Percentiles rank a stretch among this genome's conserved stretches.
Evolutionary conservation across 2,888 invertebrate genomes (phyloP).

Genomic region (Machimus atricapillus): DNA sequence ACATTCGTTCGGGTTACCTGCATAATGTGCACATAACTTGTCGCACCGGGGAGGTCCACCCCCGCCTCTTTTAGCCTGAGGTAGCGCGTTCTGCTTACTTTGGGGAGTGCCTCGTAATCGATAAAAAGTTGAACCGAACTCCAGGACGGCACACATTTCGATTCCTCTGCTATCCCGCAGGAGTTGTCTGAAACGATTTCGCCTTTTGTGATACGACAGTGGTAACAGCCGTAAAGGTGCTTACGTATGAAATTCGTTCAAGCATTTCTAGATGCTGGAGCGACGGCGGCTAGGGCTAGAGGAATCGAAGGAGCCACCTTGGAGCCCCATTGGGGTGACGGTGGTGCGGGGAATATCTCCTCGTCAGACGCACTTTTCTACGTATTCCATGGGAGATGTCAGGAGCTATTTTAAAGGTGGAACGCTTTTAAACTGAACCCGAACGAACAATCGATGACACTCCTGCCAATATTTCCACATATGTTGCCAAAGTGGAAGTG

Average conservation of each 20-base stretch:
- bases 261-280: not conserved
- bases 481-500: not conserved
- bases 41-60: not conserved
- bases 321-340: not conserved
- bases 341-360: not conserved
- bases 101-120: not conserved
- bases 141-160: not conserved
- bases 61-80: not conserved
- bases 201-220: not conserved
- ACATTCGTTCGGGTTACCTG: not conserved
- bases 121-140: not conserved
- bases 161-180: not conserved
- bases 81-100: not conserved
- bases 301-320: not conserved
- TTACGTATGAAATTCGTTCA: not conserved
- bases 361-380: not conserved
- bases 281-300: not conserved
- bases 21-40: slow-evolving; percentile 17
- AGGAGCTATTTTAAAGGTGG: not conserved
- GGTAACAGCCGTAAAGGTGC: not conserved
- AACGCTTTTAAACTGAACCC: not conserved
- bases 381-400: not conserved
- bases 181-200: not conserved
- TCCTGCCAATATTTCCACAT: not conserved
- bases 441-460: not conserved